Evolutionary conservation across 2,888 invertebrate genomes (phyloP), one percentile per base, ranked within the genome.

Genomic region (Eristalis pertinax): DNA sequence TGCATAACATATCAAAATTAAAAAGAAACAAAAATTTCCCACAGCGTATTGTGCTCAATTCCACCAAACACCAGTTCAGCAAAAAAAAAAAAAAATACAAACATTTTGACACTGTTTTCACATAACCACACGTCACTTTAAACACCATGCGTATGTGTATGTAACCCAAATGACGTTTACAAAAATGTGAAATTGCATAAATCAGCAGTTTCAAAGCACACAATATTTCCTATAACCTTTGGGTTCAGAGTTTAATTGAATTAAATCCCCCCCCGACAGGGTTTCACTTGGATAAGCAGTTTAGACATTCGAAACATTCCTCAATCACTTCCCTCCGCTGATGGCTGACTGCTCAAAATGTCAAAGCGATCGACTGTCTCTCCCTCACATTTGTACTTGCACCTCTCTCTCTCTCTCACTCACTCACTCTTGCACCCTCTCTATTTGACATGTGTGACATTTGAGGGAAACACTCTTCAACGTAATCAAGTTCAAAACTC

Each of bases 211-310:
- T 72, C 8, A 19, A 50, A 50, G 50, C 50, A 50, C 5, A 72
- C 62, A 60, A n/a, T 32, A 32, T 62, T 72, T 62, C 19, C 60
- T 60, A 62, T 26, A 38, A 62, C 72, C 62, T 62, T 72, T 72
- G 7, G n/a, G 72, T 41, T 29, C 26, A 62, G 26, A 43, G 72
- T 41, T 72, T 62, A 62, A 72, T 72, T 72, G 19, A 72, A 62
- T 72, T 72, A 41, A 72, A 38, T 70, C 38, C 24, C 24, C 24
- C 24, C 50, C 19, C n/a, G 50, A 29, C 50, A 50, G 60, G 35
- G 35, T 70, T 68, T 60, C 60, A 60, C 38, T 24, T 70, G 35
- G 22, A 58, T 70, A 56, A 38, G 50, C 50, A 63, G 32, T 63
- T 63, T 63, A 63, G 63, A n/a, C n/a, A 63, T 32, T 19, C 29